A percentile compares a stretch with the other conserved stretches of the same genome.
phyloP scores from a whole-genome alignment of 1,140 invertebrate genomes.

The Lepidurus packardi region DNA sequence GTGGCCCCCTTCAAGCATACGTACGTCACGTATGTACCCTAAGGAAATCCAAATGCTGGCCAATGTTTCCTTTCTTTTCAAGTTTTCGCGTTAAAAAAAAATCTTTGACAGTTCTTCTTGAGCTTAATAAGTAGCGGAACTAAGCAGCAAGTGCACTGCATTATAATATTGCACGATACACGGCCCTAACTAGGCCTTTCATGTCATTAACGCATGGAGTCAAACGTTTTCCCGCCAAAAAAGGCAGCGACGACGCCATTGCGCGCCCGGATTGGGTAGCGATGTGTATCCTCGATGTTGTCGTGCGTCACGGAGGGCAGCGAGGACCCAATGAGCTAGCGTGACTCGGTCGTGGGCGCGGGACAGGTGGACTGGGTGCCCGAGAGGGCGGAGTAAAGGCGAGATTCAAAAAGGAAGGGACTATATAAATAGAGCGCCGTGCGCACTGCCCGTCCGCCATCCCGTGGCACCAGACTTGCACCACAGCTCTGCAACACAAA shows the following conservation, averaged over 20 bases:
- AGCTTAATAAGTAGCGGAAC: background rate
- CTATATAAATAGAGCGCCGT: background rate
- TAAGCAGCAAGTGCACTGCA: background rate
- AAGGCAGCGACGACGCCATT: background rate
- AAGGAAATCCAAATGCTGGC: background rate
- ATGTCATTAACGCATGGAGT: background rate
- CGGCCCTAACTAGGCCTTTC: background rate
- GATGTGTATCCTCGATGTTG: background rate
- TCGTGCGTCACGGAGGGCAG: background rate
- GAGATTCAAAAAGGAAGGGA: background rate
- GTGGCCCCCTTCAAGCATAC: no score
- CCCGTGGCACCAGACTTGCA: background rate
- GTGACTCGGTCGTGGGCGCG: conserved; percentile 7
- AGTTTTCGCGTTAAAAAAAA: background rate
- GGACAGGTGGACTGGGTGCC: conserved; percentile 20
- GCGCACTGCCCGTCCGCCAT: conserved; percentile 9
- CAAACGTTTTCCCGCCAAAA: background rate
- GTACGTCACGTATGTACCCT: no score
- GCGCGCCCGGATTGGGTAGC: background rate
- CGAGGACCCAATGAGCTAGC: conserved; percentile 10
- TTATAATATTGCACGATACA: background rate
- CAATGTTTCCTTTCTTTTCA: background rate
- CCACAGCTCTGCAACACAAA: conserved; percentile 17
- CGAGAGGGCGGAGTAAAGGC: background rate
- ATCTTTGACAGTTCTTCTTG: background rate